These are phyloP conservation scores for Diplodus puntazzo DNA, from an alignment of 2,797 vertebrate species.

Conservation along the genomic window DNA sequence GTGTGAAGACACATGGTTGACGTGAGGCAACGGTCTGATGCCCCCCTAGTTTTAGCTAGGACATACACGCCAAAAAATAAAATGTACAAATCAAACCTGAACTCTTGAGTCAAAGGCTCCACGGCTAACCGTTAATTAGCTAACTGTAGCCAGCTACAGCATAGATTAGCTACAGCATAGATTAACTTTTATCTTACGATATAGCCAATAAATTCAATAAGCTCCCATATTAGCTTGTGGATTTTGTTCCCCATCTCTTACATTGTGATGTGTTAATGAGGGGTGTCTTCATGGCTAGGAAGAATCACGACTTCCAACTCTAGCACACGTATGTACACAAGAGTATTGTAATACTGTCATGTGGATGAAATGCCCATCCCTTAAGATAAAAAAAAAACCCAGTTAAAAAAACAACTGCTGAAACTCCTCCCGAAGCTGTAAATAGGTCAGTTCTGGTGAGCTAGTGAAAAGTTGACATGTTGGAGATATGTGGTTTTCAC, in stretches of 20 bases:
- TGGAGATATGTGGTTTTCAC: slow-evolving; percentile 5
- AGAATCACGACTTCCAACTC: not conserved
- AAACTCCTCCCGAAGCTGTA: not conserved
- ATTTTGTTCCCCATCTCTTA: not conserved
- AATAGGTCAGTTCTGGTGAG: not conserved
- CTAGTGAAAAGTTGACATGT: not conserved
- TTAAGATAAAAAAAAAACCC: not conserved
- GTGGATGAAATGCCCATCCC: not conserved
- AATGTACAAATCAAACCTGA: no score
- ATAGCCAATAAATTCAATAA: no score
- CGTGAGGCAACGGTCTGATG: no score
- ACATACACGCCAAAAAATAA: no score
- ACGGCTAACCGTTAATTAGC: no score
- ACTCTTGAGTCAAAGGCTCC: no score
- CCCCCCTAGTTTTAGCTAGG: no score
- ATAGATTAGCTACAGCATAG: no score
- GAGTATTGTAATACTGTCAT: not conserved
- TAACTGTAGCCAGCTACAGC: no score
- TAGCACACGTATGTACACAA: not conserved
- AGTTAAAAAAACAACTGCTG: not conserved
- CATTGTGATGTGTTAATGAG: not conserved
- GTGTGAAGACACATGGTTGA: no score
- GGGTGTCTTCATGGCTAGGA: not conserved
- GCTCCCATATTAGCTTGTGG: not conserved
- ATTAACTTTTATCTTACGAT: no score